Evolutionary conservation across 2,888 invertebrate species (phyloP), one percentile per base, ranked within the genome.

Genomic region (Choristoneura rosaceana): DNA sequence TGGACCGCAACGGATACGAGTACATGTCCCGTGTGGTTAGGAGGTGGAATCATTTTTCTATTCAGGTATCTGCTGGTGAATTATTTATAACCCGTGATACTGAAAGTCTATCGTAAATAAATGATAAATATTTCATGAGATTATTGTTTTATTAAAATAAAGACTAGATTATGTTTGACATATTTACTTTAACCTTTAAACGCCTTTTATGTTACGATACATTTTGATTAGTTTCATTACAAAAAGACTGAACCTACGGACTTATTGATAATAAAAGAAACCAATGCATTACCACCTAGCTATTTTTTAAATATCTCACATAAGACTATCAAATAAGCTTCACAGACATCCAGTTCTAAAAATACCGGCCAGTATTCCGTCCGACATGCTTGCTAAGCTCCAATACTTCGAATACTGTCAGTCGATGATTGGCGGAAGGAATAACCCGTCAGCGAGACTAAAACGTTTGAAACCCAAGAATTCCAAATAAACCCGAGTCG

Each of bases 381-480:
- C 33, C 12, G 63, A 25, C 17, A 69, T 59, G 52, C 58, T 50
- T 0, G 12, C 50, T 73, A 64, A 73, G 50, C 52, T 34, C 66
- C 50, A 64, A 38, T 43, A 55, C 25, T 25, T 25, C 52, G 55
- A 25, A 25, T 7, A 52, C 66, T 73, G 63, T 64, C 71, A 34
- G 60, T 52, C 38, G 34, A 60, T 60, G 73, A 69, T 58, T 71
- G 67, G 73, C 73, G 69, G 69, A 73, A 73, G 60, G 64, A 69
- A 73, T 73, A 52, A 45, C 73, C 64, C 59, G 73, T 69, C 73
- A 69, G 34, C 61, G 45, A 38, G 70, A 65, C 38, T 66, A 17
- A 10, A 60, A 61, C 41, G 59, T 66, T 45, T 50, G 50, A 73
- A 64, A 25, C 65, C n/a, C 63, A 68, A 52, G 69, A 73, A 59